Conservation (phyloP, 2,888 invertebrate species). For the Flexamia atlantica region DNA sequence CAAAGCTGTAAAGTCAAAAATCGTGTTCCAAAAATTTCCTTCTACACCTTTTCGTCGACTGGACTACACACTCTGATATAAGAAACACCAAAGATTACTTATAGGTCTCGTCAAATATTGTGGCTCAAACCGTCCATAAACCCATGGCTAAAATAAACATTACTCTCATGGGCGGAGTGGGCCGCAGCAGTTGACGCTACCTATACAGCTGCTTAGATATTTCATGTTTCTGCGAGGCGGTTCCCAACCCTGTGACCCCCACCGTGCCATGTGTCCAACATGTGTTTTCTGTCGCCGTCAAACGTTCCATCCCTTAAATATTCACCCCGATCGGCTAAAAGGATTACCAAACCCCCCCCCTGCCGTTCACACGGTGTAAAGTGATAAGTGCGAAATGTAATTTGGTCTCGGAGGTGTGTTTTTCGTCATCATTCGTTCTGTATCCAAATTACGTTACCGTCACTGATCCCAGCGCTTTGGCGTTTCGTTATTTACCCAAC, state of each 20-base stretch:
- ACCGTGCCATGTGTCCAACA: conserved; percentile 31
- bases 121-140: no score
- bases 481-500: conserved; percentile 1
- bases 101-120: no score
- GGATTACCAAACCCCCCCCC: conserved; percentile 36
- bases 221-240: background rate
- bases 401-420: conserved; percentile 17
- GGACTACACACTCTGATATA: no score
- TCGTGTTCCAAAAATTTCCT: no score
- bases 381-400: conserved; percentile 29
- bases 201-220: no score
- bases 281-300: conserved; percentile 48
- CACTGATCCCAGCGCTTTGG: background rate
- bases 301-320: conserved; percentile 44
- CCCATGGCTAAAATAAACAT: no score
- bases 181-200: no score
- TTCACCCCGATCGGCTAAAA: conserved; percentile 57
- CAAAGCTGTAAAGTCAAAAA: no score
- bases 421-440: conserved; percentile 1
- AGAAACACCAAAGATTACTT: no score
- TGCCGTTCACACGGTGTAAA: conserved; percentile 8
- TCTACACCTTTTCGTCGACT: no score
- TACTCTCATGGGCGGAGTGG: no score
- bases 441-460: conserved; percentile 33
- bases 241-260: background rate